Base-by-base conservation (phyloP, 2,797 vertebrate genomes). In the Hippoglossus hippoglossus region DNA sequence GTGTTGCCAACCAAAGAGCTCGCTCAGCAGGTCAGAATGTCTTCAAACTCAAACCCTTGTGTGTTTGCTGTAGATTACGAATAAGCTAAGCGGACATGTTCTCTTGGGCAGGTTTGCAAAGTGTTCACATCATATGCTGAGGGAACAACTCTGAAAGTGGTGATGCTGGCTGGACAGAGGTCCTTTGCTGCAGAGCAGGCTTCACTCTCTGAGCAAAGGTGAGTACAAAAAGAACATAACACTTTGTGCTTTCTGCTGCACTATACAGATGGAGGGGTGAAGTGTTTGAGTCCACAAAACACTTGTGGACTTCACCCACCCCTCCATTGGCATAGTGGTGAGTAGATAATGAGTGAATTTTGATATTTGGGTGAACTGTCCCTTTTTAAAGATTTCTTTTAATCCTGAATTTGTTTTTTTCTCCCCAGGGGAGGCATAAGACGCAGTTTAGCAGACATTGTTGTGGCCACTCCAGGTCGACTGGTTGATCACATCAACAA, bases 1-100 rank as follows among this genome's bases (percentile, higher is more conserved):
- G 94, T 99, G 71, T 73, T 99, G 67, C 98, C 98, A 19, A 99
- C 98, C 41, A 99, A 99, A 91, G 98, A 99, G 75, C 92, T 99
- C 15, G 96, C 97, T 49, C 97, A 98, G 55, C 98, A 99, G 97
- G 98, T 99, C 26, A 26, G 64, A 70, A 12, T 8, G 16, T 52
- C 19, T 52, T 11, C 16, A 4, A 52, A 65, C 2, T 18, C 39
- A 47, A 5, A 19, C 12, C 9, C 12, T 39, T 0, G 4, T 0
- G 9, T 21, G 6, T 56, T 15, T 15, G 2, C 28, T 46, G 31
- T 21, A 5, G 2, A 8, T 10, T 13, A 21, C 34, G 5, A 0
- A 34, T 6, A 26, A 5, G 13, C 26, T 59, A 49, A 36, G 19
- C 15, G 24, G 22, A 53, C 0, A 3, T 16, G 1, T 6, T 67